These are phyloP conservation scores for Bombylius discolor DNA, from an alignment of 2,888 invertebrate species.

Conservation along the genomic window DNA sequence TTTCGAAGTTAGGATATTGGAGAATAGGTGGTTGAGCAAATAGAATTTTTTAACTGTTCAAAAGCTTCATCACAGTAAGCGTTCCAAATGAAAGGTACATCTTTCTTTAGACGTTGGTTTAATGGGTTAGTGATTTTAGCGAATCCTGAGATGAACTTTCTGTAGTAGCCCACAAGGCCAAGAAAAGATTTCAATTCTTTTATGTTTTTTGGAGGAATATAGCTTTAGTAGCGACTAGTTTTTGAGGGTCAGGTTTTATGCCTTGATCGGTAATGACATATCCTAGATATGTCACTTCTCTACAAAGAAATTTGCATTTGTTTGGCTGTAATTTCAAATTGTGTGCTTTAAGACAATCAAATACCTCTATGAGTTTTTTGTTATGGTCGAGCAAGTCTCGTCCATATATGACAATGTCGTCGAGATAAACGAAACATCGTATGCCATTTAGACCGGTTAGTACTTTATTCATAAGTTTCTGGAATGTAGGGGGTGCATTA, in stretches of 20 bases:
- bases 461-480: too few species aligned
- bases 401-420: too few species aligned
- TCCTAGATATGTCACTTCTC: background rate
- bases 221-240: background rate
- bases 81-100: background rate
- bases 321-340: too few species aligned
- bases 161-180: background rate
- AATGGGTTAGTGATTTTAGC: background rate
- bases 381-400: too few species aligned
- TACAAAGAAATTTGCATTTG: too few species aligned
- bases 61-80: conserved; percentile 2
- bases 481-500: too few species aligned
- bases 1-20: background rate
- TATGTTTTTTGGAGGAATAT: background rate
- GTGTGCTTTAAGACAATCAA: too few species aligned
- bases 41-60: background rate
- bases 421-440: too few species aligned
- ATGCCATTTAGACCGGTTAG: too few species aligned
- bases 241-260: background rate
- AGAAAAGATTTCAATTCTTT: background rate
- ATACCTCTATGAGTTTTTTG: too few species aligned
- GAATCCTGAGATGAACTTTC: background rate
- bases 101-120: background rate
- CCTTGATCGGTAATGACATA: too few species aligned
- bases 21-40: background rate